Percentiles rank a stretch among this genome's conserved stretches.
These are phyloP conservation scores for Spodoptera litura DNA, from an alignment of 1,140 invertebrate genomes.

Conservation along the genomic window DNA sequence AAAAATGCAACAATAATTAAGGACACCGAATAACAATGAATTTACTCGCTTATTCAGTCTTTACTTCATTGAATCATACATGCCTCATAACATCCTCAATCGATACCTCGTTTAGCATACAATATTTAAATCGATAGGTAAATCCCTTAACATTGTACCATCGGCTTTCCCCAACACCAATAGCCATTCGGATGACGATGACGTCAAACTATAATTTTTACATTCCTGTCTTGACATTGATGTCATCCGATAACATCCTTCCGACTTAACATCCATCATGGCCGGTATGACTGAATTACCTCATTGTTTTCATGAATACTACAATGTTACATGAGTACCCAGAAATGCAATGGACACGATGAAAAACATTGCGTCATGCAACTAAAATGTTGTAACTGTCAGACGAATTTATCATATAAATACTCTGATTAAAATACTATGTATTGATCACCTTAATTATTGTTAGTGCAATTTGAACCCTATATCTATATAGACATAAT, in stretches of 20 bases:
- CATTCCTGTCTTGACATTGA: slow-evolving; percentile 5
- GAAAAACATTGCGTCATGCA: slow-evolving; percentile 8
- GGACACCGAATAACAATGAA: too few relatives aligned
- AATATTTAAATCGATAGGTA: neutral
- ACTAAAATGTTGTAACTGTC: neutral
- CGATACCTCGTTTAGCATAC: neutral
- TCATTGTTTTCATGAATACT: slow-evolving; percentile 28
- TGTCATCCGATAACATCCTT: slow-evolving; percentile 22
- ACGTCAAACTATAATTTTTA: neutral
- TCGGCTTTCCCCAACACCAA: neutral
- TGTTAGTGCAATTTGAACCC: too few relatives aligned
- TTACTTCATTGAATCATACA: too few relatives aligned
- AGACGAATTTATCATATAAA: neutral
- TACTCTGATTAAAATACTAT: slow-evolving; percentile 1
- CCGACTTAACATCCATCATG: neutral
- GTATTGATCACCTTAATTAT: neutral
- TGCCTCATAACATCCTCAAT: too few relatives aligned
- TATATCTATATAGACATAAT: too few relatives aligned
- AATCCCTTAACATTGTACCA: neutral
- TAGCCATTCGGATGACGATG: neutral
- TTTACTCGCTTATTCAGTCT: too few relatives aligned
- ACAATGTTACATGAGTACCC: slow-evolving; percentile 12
- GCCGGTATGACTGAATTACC: neutral
- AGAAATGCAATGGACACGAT: neutral
- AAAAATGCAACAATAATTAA: too few relatives aligned